Evolutionary conservation across 2,113 vertebrate species (phyloP), one percentile per base, ranked within the genome.

Genomic region (Onychorhynchus coronatus): DNA sequence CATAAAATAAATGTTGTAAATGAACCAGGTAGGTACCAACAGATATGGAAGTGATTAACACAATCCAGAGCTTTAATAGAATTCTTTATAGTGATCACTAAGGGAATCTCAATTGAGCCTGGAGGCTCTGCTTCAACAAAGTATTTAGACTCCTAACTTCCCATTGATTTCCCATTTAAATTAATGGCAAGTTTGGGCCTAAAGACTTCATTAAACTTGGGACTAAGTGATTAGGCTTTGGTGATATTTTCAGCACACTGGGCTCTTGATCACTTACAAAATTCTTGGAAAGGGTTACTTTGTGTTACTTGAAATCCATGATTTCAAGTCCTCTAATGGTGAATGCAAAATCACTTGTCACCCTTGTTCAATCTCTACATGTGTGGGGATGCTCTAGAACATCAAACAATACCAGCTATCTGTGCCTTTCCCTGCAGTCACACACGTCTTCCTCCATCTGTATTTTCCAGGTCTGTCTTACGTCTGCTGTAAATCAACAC

Each of bases 91-190:
- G 74, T 50, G 70, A 94, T 89, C 77, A 49, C 81, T 58, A 22
- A 28, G 41, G 89, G 91, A 91, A 86, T 95, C 84, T 81, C 91
- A 75, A 18, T 31, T 72, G 87, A 89, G 94, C 93, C 93, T 19
- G 5, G 52, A 91, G 66, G 75, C 67, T 55, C 77, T 83, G 75
- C 91, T 93, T 88, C 92, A 97, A 88, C 92, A 85, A 76, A 85
- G 49, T 50, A 70, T 91, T 91, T 95, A 95, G 94, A 50, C n/a
- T 79, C 49, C 94, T 49, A 90, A 66, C 75, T 90, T 93, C 41
- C 70, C 90, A 91, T 73, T 88, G 85, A 93, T 95, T 92, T 95
- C 49, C 41, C 85, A 83, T 91, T 95, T 93, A 88, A 93, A 93
- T 94, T 94, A 91, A 93, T 66, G 75, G 63, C 49, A 96, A 92